These are phyloP conservation scores for Eumeta japonica DNA, from an alignment of 1,140 invertebrate species.

Conservation along the genomic window DNA sequence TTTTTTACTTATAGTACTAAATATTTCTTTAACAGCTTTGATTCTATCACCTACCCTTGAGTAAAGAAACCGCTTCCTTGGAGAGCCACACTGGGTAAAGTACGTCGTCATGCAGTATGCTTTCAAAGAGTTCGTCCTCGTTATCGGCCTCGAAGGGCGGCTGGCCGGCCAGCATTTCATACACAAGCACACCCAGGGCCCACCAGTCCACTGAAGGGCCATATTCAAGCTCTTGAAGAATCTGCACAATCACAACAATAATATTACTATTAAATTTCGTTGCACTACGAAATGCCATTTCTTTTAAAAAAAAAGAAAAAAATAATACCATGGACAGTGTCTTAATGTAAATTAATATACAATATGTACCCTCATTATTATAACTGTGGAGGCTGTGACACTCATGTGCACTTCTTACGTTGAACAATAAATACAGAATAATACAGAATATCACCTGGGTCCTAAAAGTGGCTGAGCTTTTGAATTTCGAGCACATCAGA, in stretches of 20 bases:
- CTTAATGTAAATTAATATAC: too few relatives aligned
- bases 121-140: conserved; percentile 98
- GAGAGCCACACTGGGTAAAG: conserved; percentile 97
- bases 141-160: conserved; percentile 99
- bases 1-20: too few relatives aligned
- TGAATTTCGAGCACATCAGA: too few relatives aligned
- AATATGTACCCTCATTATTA: too few relatives aligned
- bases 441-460: too few relatives aligned
- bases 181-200: conserved; percentile 98
- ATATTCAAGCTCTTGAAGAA: conserved; percentile 93
- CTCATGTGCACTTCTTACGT: too few relatives aligned
- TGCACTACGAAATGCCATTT: neutral
- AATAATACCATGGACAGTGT: neutral
- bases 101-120: conserved; percentile 97
- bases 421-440: too few relatives aligned
- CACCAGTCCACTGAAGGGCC: conserved; percentile 98
- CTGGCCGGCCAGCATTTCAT: conserved; percentile 99
- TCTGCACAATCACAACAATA: conserved; percentile 32
- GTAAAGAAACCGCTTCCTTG: conserved; percentile 93
- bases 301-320: neutral
- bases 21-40: too few relatives aligned
- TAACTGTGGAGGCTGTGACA: too few relatives aligned
- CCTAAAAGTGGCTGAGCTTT: too few relatives aligned
- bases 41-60: conserved; percentile 84
- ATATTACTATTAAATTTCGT: too few relatives aligned